Evolutionary conservation across 2,113 vertebrate genomes (phyloP), one percentile per base, ranked within the genome.

Genomic region (Carassius gibelio): DNA sequence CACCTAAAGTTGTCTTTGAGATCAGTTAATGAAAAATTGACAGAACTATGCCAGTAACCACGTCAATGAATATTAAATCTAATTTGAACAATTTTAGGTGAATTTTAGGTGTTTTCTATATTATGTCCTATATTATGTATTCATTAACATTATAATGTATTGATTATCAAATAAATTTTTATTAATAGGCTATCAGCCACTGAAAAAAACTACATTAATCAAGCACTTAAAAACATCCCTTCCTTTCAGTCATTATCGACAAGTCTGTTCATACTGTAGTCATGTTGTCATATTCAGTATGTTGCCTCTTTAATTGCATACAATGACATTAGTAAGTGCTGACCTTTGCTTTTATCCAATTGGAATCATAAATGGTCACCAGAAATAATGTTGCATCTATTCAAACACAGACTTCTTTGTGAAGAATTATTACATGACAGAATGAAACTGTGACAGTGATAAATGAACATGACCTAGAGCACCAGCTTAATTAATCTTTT

Each of bases 401-500:
- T 77, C 52, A 59, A 77, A 84, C 61, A 77, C 57, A 84, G 42
- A 17, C 34, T 86, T 42, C 26, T 48, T 86, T 62, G 85, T 69
- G 9, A 72, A 86, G 50, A 38, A 21, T 57, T 19, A 76, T 23
- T 36, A n/a, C 38, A 78, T 83, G 81, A 87, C 75, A 79, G 74
- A 69, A 66, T 83, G 42, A 66, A 59, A 66, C 50, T 45, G 61
- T 42, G 42, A 64, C 26, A 62, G 48, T 74, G 82, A 80, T 76
- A 61, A 74, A 62, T 84, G 55, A 82, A 23, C 1, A 1, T 66
- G 82, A 78, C 82, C 86, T 84, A 84, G 82, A 84, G 81, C 38
- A 57, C 17, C n/a, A 55, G n/a, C n/a, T 61, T 79, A 81, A 87
- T 87, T 81, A 84, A 75, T 84, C 86, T 26, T 57, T 79, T 64